A percentile compares a stretch with the other conserved stretches of the same genome.
These are phyloP conservation scores for Trachythela sp. DNA, from an alignment of 64 coral and sea anemone genomes.

Conservation along the genomic window DNA sequence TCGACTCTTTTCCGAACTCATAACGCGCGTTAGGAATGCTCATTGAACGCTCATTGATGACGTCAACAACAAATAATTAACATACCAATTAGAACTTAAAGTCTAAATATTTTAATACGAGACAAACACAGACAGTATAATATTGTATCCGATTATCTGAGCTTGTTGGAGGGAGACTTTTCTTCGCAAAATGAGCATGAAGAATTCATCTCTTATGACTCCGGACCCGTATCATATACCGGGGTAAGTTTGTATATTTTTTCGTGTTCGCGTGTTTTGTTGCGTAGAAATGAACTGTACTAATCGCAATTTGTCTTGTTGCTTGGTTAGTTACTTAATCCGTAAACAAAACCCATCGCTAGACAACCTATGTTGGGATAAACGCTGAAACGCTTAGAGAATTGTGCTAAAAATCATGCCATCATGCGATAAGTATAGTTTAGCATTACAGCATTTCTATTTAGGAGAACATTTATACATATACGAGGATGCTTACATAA, in stretches of 20 bases:
- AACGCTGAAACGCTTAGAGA: neutral
- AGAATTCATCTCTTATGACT: slow-evolving; percentile 89
- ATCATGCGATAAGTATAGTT: too few relatives aligned
- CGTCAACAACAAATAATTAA: neutral
- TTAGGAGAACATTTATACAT: too few relatives aligned
- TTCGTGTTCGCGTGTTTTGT: neutral
- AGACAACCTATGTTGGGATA: neutral
- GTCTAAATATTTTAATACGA: neutral
- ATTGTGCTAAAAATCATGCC: neutral
- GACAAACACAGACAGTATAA: neutral
- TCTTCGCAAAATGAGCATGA: slow-evolving; percentile 40
- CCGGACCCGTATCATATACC: slow-evolving; percentile 97
- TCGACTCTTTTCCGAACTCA: too few relatives aligned
- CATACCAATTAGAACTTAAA: neutral
- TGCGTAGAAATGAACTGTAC: neutral
- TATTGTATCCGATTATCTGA: neutral
- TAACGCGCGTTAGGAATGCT: neutral
- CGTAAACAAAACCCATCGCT: neutral
- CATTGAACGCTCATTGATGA: neutral
- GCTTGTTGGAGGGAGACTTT: neutral
- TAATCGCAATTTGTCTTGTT: neutral
- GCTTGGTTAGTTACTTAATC: neutral
- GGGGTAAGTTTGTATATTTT: slow-evolving; percentile 44
- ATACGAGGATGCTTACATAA: too few relatives aligned
- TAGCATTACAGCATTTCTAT: too few relatives aligned